A percentile compares a stretch with the other conserved stretches of the same genome.
These are phyloP conservation scores for Hermodice carunculata DNA, from an alignment of 2,888 invertebrate genomes.

Conservation along the genomic window DNA sequence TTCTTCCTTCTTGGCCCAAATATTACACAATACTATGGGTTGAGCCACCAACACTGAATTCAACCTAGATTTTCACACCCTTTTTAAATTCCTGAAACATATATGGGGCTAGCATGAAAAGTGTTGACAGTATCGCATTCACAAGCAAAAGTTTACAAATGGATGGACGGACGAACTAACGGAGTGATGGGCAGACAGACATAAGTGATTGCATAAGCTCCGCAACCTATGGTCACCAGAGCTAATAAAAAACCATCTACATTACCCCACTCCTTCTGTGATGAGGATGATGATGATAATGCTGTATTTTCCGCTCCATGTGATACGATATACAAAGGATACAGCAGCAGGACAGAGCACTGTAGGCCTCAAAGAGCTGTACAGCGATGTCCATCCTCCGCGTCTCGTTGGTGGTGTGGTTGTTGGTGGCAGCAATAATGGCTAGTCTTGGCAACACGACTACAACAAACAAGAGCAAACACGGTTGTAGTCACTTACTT, in stretches of 20 bases:
- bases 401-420: conserved; percentile 73
- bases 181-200: too few relatives aligned
- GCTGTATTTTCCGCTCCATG: not conserved
- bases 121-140: too few relatives aligned
- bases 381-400: conserved; percentile 75
- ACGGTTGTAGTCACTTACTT: too few relatives aligned
- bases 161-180: too few relatives aligned
- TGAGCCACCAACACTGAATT: too few relatives aligned
- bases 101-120: too few relatives aligned
- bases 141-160: too few relatives aligned
- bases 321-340: conserved; percentile 52
- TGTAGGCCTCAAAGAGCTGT: conserved; percentile 77
- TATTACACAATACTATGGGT: too few relatives aligned
- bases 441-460: conserved; percentile 77
- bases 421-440: conserved; percentile 74
- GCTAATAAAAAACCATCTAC: not conserved
- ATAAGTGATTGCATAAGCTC: too few relatives aligned
- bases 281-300: not conserved
- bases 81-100: not conserved
- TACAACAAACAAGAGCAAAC: too few relatives aligned
- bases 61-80: too few relatives aligned
- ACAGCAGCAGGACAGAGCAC: conserved; percentile 72
- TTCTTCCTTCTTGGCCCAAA: not conserved
- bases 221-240: too few relatives aligned
- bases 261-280: not conserved